Evolutionary conservation across 2,797 vertebrate species (phyloP).

Genomic region (Apogon talboti): DNA sequence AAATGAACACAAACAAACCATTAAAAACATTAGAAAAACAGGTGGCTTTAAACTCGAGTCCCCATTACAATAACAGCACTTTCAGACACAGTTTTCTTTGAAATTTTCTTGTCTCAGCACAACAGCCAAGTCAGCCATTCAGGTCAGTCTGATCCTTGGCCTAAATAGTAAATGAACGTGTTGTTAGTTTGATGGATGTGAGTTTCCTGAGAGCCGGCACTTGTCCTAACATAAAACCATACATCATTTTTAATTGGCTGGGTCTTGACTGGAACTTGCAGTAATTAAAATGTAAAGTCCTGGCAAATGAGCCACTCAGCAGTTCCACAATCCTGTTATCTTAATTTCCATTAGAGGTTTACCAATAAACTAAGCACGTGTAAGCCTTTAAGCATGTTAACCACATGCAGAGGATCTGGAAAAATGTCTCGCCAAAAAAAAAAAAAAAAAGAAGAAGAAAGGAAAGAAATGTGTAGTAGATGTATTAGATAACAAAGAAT

Average conservation of each 20-base stretch:
- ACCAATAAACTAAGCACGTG: slow-evolving; percentile 68
- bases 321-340: slow-evolving; percentile 69
- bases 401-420: slow-evolving; percentile 29
- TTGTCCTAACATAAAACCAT: slow-evolving; percentile 82
- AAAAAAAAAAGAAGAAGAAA: slow-evolving; percentile 1
- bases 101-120: slow-evolving; percentile 52
- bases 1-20: background rate
- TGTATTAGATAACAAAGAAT: slow-evolving; percentile 22
- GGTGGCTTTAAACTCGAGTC: slow-evolving; percentile 28
- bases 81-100: slow-evolving; percentile 46
- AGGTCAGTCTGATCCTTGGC: slow-evolving; percentile 64
- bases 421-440: slow-evolving; percentile 29
- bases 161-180: slow-evolving; percentile 78
- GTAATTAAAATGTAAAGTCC: slow-evolving; percentile 81
- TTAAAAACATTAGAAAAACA: slow-evolving; percentile 1
- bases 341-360: slow-evolving; percentile 74
- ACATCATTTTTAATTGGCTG: slow-evolving; percentile 90
- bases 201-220: slow-evolving; percentile 72
- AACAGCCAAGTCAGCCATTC: slow-evolving; percentile 60
- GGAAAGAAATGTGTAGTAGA: slow-evolving; percentile 23
- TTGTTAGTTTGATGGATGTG: slow-evolving; percentile 82
- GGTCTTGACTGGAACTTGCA: slow-evolving; percentile 73
- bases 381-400: slow-evolving; percentile 54
- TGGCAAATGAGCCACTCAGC: slow-evolving; percentile 77
- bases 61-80: slow-evolving; percentile 68